Evolutionary conservation across 2,797 vertebrate genomes (phyloP).

Genomic region (Clarias platycephalus): DNA sequence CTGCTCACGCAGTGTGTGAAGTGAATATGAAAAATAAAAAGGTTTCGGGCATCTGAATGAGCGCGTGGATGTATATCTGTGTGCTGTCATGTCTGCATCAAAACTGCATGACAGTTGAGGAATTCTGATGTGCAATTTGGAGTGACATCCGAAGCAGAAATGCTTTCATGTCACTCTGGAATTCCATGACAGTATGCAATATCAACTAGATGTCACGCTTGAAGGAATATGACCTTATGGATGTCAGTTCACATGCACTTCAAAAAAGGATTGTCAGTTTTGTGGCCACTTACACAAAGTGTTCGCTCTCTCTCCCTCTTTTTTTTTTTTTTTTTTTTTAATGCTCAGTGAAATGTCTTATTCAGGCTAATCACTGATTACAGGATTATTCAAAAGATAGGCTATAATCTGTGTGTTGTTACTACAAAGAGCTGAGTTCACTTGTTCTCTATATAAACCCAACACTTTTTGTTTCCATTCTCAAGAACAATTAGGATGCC

Average conservation of each 20-base stretch:
- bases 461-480: neutral
- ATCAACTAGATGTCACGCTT: conserved; percentile 35
- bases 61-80: conserved; percentile 28
- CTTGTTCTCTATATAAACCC: neutral
- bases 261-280: conserved; percentile 23
- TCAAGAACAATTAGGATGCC: neutral
- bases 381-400: conserved; percentile 6
- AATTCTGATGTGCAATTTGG: conserved; percentile 44
- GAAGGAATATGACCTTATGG: conserved; percentile 27
- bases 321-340: too few relatives aligned
- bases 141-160: conserved; percentile 37
- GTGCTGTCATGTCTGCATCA: conserved; percentile 34
- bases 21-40: conserved; percentile 27
- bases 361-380: conserved; percentile 4
- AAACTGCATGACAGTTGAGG: conserved; percentile 43
- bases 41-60: conserved; percentile 1
- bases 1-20: conserved; percentile 15
- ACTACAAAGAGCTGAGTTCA: neutral
- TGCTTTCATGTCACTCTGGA: conserved; percentile 21
- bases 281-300: conserved; percentile 5
- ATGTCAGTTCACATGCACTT: conserved; percentile 36
- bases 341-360: conserved; percentile 17
- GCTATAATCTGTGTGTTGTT: neutral
- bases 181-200: conserved; percentile 35
- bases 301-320: conserved; percentile 8